Base-by-base conservation (phyloP, 2,113 vertebrate species). In the Spheniscus mendiculus region DNA sequence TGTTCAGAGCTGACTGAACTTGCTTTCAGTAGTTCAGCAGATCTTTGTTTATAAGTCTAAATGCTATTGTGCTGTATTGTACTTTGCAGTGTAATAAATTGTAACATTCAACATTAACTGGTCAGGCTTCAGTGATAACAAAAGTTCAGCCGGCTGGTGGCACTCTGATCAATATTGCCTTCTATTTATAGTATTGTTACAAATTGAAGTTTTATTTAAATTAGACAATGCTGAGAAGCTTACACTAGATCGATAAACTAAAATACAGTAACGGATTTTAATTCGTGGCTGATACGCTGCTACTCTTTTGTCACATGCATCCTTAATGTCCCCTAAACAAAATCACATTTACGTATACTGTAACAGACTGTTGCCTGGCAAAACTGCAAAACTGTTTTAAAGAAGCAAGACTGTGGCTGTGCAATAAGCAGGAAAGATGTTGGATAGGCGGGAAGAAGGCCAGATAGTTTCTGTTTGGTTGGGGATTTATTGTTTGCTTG, bases 171-270 rank as follows among this genome's bases (percentile, higher is more conserved):
- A 97, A 98, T 98, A 98, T 87, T 59, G 81, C 70, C 61, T 98
- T 98, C 98, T 98, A 98, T 98, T 98, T 98, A 98, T 98, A 98
- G 97, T 98, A 97, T 96, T 97, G 97, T 96, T 98, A 98, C 97
- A 98, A 98, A 98, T 98, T 97, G 98, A 98, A 97, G 97, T 98
- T 98, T 98, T 98, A 98, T 98, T 98, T 98, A 98, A 98, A 98
- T 98, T 97, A 98, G 97, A 93, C 93, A 92, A 96, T 96, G 94
- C 94, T 92, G 95, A 98, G 89, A 95, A 81, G 89, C 90, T 69
- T 93, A 89, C 71, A 93, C 94, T 62, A 89, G 93, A 98, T 98
- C 95, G 44, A 98, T 98, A 92, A 92, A 88, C 93, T 97, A 98
- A 98, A 98, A 98, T 98, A 98, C 97, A 97, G 98, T 97, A 95